Evolutionary conservation across 2,888 invertebrate species (phyloP).

Genomic region (Exocentrus adspersus): DNA sequence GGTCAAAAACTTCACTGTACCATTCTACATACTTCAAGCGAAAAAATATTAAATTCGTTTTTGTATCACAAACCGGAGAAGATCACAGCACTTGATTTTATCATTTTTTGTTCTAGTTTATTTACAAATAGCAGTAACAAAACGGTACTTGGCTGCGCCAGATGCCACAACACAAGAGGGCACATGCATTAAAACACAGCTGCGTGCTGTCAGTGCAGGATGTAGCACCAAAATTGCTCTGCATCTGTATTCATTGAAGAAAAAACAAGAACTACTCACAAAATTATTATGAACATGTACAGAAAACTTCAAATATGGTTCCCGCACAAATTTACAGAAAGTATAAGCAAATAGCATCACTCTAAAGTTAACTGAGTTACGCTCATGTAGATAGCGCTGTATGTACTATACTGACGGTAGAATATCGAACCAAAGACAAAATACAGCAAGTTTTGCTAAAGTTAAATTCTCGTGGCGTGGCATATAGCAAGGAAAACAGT

Average conservation of each 20-base stretch:
- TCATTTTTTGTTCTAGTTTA: slow-evolving; percentile 37
- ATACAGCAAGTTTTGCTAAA: too few species aligned
- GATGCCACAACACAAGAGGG: slow-evolving; percentile 32
- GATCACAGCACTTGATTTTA: slow-evolving; percentile 44
- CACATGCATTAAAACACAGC: slow-evolving; percentile 43
- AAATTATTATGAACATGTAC: too few species aligned
- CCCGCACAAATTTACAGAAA: too few species aligned
- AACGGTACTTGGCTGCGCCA: slow-evolving; percentile 27
- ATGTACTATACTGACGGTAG: too few species aligned
- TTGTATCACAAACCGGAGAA: slow-evolving; percentile 45
- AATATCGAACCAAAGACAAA: too few species aligned
- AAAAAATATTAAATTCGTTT: slow-evolving; percentile 36
- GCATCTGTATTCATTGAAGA: slow-evolving; percentile 3
- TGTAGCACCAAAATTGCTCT: slow-evolving; percentile 6
- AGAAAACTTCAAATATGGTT: too few species aligned
- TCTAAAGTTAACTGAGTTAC: too few species aligned
- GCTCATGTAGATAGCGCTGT: too few species aligned
- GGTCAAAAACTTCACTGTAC: slow-evolving; percentile 45
- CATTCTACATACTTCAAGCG: slow-evolving; percentile 37
- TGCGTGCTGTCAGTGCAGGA: slow-evolving; percentile 36
- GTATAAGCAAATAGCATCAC: too few species aligned
- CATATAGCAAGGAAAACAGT: too few species aligned
- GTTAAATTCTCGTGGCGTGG: too few species aligned
- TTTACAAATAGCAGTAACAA: slow-evolving; percentile 29
- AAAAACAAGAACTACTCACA: not conserved